A percentile compares a stretch with the other conserved stretches of the same genome.
Evolutionary conservation across 2,797 vertebrate genomes (phyloP).

Genomic region (Poecilia wingei): DNA sequence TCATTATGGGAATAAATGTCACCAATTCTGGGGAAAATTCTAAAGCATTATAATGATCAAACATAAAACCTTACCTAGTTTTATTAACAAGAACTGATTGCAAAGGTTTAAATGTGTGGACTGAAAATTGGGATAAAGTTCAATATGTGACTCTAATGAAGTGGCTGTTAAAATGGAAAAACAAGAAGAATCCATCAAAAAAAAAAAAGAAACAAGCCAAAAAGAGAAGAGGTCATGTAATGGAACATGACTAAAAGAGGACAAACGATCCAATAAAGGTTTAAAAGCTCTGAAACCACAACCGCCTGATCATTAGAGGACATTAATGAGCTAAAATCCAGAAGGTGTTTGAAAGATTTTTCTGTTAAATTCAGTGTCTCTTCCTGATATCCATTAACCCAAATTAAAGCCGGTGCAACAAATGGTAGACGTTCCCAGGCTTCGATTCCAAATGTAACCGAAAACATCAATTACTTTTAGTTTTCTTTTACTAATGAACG

Average conservation of each 20-base stretch:
- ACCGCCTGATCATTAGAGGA: neutral
- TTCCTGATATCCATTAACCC: neutral
- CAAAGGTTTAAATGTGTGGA: neutral
- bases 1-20: neutral
- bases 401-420: neutral
- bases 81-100: neutral
- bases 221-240: neutral
- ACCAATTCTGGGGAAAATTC: neutral
- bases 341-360: neutral
- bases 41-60: neutral
- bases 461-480: neutral
- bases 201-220: neutral
- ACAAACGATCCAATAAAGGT: neutral
- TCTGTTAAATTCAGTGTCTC: neutral
- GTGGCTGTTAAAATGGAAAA: conserved; percentile 3
- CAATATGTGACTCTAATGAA: neutral
- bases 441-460: neutral
- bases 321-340: neutral
- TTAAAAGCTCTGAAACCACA: neutral
- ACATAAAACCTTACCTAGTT: neutral
- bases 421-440: neutral
- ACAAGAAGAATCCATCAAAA: neutral
- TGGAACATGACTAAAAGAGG: conserved; percentile 11
- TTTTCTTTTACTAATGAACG: neutral
- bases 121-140: neutral